A percentile compares a stretch with the other conserved stretches of the same genome.
phyloP scores from a whole-genome alignment of 2,113 vertebrate genomes.

The Formicarius rufipectus region DNA sequence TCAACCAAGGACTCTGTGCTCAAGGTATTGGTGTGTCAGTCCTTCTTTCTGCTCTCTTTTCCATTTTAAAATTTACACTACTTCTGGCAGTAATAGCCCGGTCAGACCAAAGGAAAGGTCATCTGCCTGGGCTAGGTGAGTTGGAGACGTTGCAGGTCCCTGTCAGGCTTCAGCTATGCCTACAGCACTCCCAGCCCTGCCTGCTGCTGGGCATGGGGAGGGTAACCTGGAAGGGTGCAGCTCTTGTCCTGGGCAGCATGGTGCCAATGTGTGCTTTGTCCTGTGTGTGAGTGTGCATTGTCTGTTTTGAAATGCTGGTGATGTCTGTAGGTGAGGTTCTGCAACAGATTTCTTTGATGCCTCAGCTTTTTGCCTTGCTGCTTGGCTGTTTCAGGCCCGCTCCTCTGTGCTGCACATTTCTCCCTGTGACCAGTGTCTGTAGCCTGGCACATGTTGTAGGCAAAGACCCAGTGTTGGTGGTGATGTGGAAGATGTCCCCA shows the following conservation, averaged over 20 bases:
- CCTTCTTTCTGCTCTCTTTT: background rate
- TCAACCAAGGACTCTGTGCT: background rate
- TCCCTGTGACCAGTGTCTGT: background rate
- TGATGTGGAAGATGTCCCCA: background rate
- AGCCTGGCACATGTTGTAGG: fast-evolving
- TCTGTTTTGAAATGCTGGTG: background rate
- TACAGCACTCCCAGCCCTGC: background rate
- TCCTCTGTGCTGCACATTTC: background rate
- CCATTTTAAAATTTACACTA: background rate
- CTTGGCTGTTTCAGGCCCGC: background rate
- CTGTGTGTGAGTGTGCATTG: fast-evolving
- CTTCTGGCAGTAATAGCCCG: background rate
- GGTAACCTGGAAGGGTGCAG: fast-evolving
- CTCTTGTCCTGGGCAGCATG: background rate
- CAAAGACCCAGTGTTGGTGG: fast-evolving
- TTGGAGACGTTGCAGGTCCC: background rate
- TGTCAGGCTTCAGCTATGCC: background rate
- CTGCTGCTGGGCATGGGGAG: background rate
- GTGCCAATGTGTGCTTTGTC: background rate
- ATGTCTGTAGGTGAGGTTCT: background rate
- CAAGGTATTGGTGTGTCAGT: background rate
- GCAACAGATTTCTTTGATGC: background rate
- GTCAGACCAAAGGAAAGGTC: background rate
- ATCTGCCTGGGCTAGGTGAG: background rate
- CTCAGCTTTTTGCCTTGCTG: background rate